Conservation (phyloP, 2,888 invertebrate genomes). For the Ypsolopha scabrella region DNA sequence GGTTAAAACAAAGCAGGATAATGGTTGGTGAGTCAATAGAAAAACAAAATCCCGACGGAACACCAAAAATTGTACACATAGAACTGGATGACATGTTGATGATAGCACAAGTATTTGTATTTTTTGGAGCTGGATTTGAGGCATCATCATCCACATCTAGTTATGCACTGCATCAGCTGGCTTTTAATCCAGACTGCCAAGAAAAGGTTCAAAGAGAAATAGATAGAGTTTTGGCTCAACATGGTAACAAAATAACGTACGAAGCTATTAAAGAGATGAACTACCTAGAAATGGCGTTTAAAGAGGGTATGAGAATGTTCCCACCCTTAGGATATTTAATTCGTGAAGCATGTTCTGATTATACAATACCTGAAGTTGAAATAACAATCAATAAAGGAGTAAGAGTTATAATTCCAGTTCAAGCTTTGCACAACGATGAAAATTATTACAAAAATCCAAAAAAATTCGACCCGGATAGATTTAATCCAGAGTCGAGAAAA, state of each 20-base stretch:
- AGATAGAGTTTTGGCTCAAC: constrained; percentile 10
- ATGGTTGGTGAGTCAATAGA: constrained; percentile 7
- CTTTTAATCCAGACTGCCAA: constrained; percentile 21
- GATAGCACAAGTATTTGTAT: constrained; percentile 11
- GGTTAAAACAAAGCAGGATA: constrained; percentile 2
- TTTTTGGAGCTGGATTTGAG: constrained; percentile 23
- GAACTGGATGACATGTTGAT: constrained; percentile 9
- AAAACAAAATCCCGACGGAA: constrained; percentile 2
- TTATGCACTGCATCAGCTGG: constrained; percentile 19
- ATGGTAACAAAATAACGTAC: constrained; percentile 10
- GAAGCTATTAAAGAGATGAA: too few relatives aligned
- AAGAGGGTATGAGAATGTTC: too few relatives aligned
- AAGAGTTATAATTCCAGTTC: too few relatives aligned
- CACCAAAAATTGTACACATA: background rate
- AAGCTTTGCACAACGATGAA: constrained; percentile 7
- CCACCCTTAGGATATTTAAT: constrained; percentile 9
- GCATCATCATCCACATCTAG: constrained; percentile 24
- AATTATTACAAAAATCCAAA: constrained; percentile 6
- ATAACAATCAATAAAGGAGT: constrained; percentile 5
- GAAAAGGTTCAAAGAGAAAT: constrained; percentile 20
- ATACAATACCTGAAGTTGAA: constrained; percentile 5
- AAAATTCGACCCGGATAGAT: constrained; percentile 6
- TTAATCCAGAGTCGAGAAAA: constrained; percentile 1
- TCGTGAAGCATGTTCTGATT: constrained; percentile 4
- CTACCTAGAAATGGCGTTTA: too few relatives aligned